A percentile compares a stretch with the other conserved stretches of the same genome.
Evolutionary conservation across 2,888 invertebrate species (phyloP).

Genomic region (Adelognathus sp.): DNA sequence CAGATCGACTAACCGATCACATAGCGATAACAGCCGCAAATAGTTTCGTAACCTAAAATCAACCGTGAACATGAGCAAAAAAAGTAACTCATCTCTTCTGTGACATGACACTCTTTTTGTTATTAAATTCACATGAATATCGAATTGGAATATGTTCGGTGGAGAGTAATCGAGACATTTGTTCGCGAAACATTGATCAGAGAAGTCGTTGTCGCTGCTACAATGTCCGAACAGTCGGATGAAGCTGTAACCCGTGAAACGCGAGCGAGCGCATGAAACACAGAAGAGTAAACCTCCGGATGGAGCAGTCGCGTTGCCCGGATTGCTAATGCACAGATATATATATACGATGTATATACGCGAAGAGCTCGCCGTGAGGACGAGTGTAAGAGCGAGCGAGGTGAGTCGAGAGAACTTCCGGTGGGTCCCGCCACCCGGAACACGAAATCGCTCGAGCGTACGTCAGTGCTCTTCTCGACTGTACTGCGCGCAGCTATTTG

Average conservation of each 20-base stretch:
- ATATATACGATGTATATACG: background rate
- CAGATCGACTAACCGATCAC: too few species aligned
- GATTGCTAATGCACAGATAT: slow-evolving; percentile 19
- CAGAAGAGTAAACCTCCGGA: slow-evolving; percentile 38
- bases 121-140: too few species aligned
- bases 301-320: slow-evolving; percentile 42
- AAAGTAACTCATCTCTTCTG: too few species aligned
- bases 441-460: slow-evolving; percentile 72
- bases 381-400: slow-evolving; percentile 66
- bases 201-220: background rate
- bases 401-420: slow-evolving; percentile 76
- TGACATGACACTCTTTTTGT: too few species aligned
- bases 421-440: slow-evolving; percentile 76
- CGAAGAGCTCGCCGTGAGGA: slow-evolving; percentile 14
- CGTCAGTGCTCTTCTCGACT: slow-evolving; percentile 46
- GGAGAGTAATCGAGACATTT: background rate
- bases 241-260: slow-evolving; percentile 18
- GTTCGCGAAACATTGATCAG: background rate
- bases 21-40: too few species aligned
- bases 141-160: background rate
- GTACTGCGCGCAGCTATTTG: background rate
- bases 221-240: background rate
- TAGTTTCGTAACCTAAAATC: too few species aligned
- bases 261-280: slow-evolving; percentile 17
- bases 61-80: too few species aligned